Percentiles rank a stretch among this genome's conserved stretches.
phyloP scores from a whole-genome alignment of 2,888 invertebrate species.

The Monochamus alternatus region DNA sequence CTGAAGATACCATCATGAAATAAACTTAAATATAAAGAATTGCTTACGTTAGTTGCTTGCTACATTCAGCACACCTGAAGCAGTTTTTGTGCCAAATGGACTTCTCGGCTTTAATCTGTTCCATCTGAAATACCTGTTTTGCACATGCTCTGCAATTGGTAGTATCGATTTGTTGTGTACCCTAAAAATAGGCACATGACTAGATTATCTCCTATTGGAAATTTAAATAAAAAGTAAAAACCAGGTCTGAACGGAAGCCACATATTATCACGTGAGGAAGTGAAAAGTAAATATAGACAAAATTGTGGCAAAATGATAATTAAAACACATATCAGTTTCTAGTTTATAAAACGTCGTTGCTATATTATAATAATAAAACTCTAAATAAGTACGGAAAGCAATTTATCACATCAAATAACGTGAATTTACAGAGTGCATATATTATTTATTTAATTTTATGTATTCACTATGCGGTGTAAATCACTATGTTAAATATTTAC shows the following conservation, averaged over 20 bases:
- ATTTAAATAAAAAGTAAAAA: background rate
- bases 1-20: background rate
- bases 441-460: constrained; percentile 2
- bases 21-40: background rate
- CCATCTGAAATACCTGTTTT: constrained; percentile 97
- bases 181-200: constrained; percentile 61
- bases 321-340: too few species aligned
- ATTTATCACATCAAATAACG: background rate
- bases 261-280: background rate
- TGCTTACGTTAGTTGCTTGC: constrained; percentile 90
- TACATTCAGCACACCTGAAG: constrained; percentile 94
- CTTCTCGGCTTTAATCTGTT: constrained; percentile 93
- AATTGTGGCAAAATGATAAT: too few species aligned
- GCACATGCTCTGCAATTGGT: constrained; percentile 88
- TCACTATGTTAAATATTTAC: constrained; percentile 8
- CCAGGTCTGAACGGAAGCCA: background rate
- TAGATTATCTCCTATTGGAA: too few species aligned
- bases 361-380: too few species aligned
- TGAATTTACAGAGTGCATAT: background rate
- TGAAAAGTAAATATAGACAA: constrained; percentile 13
- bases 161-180: constrained; percentile 71
- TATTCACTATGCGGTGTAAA: background rate
- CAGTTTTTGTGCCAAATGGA: constrained; percentile 95
- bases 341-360: too few species aligned
- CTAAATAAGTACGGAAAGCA: background rate